Evolutionary conservation across 2,113 vertebrate genomes (phyloP).

Genomic region (Astur gentilis): DNA sequence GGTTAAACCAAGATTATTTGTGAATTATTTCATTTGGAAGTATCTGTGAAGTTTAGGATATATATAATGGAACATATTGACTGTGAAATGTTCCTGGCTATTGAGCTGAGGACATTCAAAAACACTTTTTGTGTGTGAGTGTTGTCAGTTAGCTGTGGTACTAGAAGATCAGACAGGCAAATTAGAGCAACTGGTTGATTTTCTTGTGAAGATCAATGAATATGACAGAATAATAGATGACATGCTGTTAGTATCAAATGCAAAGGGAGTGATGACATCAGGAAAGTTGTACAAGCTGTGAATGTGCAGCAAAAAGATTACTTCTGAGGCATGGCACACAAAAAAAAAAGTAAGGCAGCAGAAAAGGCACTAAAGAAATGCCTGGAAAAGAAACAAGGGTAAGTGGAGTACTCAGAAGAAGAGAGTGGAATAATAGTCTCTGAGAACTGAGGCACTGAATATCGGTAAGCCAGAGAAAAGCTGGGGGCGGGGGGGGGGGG

Average conservation of each 20-base stretch:
- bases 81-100: constrained; percentile 16
- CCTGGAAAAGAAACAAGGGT: not conserved
- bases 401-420: not conserved
- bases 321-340: not conserved
- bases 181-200: constrained; percentile 50
- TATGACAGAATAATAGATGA: constrained; percentile 64
- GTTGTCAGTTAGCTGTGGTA: constrained; percentile 35
- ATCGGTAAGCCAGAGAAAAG: not conserved
- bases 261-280: constrained; percentile 33
- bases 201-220: constrained; percentile 59
- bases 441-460: not conserved
- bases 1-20: constrained; percentile 36
- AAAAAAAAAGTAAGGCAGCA: not conserved
- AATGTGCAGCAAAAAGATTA: not conserved
- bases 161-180: constrained; percentile 35
- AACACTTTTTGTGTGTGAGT: not conserved
- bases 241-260: not conserved
- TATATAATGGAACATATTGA: constrained; percentile 33
- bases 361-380: not conserved
- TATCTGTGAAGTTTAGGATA: constrained; percentile 22
- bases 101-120: not conserved
- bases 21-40: constrained; percentile 38
- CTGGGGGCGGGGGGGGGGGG: too few relatives aligned
- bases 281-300: not conserved
- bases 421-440: not conserved